Conservation (phyloP, 35 echinoderm and acorn worm genomes). For the Holothuria glaberrima region DNA sequence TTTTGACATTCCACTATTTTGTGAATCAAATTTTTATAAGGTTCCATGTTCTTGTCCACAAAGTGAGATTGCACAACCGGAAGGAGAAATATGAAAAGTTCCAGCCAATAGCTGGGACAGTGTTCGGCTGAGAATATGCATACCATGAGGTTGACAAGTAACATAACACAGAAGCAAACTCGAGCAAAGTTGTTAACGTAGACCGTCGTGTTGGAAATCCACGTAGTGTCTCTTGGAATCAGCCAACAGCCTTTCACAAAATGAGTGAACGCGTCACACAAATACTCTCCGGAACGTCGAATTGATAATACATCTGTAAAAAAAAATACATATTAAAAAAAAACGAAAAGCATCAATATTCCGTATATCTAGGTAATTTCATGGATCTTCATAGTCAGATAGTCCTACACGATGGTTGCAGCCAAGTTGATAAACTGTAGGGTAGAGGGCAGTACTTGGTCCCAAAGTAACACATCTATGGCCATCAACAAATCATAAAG, state of each 20-base stretch:
- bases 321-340: neutral
- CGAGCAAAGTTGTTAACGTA: constrained; percentile 35
- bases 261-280: neutral
- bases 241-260: neutral
- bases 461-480: too few species aligned
- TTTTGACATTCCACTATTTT: neutral
- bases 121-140: neutral
- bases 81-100: neutral
- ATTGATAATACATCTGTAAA: neutral
- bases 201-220: constrained; percentile 20
- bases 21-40: neutral
- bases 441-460: too few species aligned
- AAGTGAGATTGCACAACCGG: constrained; percentile 8
- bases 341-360: constrained; percentile 5
- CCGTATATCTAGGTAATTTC: too few species aligned
- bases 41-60: constrained; percentile 17
- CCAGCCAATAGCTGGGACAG: neutral
- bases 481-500: too few species aligned
- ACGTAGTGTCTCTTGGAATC: constrained; percentile 31
- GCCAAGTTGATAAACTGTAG: too few species aligned
- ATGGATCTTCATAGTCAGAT: too few species aligned
- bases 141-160: neutral
- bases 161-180: neutral
- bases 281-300: neutral
- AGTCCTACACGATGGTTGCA: too few species aligned